phyloP scores from a whole-genome alignment of 2,113 vertebrate species.

The Dasyornis broadbenti region DNA sequence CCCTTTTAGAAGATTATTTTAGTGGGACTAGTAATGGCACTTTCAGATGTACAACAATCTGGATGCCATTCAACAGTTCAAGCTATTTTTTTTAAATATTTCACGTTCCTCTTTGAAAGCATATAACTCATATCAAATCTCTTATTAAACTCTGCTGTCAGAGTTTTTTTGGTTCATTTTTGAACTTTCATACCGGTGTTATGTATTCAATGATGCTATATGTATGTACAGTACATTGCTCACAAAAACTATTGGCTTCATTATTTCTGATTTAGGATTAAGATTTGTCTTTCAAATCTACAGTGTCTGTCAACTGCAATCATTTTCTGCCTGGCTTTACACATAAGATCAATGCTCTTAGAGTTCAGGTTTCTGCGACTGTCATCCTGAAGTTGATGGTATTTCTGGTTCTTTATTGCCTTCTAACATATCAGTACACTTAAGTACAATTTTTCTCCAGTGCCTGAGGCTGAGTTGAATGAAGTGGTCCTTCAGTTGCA shows the following conservation, averaged over 20 bases:
- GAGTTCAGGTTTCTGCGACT: constrained; percentile 17
- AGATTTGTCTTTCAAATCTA: constrained; percentile 42
- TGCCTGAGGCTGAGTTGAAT: constrained; percentile 47
- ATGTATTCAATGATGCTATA: not conserved
- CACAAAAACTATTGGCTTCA: not conserved
- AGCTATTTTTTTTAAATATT: not conserved
- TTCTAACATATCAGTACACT: constrained; percentile 45
- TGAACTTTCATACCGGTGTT: not conserved
- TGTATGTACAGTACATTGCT: not conserved
- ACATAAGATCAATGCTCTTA: constrained; percentile 29
- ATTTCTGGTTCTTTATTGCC: constrained; percentile 52
- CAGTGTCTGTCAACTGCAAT: constrained; percentile 16
- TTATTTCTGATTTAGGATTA: constrained; percentile 40
- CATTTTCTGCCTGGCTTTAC: not conserved
- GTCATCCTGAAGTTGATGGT: constrained; percentile 39
- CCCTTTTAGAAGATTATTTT: not conserved
- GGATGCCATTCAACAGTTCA: not conserved
- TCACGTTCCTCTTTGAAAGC: not conserved
- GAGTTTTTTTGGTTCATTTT: constrained; percentile 22
- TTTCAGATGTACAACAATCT: not conserved
- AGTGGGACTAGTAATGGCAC: not conserved
- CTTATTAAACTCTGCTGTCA: not conserved
- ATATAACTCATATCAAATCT: not conserved
- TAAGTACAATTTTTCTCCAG: constrained; percentile 51
- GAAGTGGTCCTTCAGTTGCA: constrained; percentile 40